Evolutionary conservation across 2,797 vertebrate genomes (phyloP).

Genomic region (Melanitta fusca): DNA sequence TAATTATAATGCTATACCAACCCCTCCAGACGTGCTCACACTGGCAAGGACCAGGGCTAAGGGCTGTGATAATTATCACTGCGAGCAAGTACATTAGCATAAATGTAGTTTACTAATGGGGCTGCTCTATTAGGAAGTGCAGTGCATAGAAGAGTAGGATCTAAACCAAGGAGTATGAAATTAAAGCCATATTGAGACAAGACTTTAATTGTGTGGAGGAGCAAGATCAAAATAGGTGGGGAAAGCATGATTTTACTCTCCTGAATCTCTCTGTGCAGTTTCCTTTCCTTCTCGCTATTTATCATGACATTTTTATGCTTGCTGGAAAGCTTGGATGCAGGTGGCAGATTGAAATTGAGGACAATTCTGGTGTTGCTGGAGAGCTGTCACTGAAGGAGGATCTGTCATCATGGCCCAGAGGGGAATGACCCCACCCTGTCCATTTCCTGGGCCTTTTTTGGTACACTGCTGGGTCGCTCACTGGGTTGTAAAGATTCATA

Average conservation of each 20-base stretch:
- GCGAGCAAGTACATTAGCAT: slow-evolving; percentile 72
- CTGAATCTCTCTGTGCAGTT: not conserved
- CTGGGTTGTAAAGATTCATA: not conserved
- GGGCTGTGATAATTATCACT: slow-evolving; percentile 64
- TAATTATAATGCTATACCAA: slow-evolving; percentile 65
- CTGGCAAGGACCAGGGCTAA: slow-evolving; percentile 54
- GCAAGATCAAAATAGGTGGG: not conserved
- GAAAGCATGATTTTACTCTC: not conserved
- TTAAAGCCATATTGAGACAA: slow-evolving; percentile 39
- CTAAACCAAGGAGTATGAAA: slow-evolving; percentile 55
- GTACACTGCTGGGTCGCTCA: not conserved
- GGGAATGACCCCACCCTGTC: not conserved
- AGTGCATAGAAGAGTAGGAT: not conserved
- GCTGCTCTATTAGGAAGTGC: slow-evolving; percentile 29
- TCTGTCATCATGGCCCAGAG: not conserved
- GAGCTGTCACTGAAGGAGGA: not conserved
- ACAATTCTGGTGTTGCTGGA: not conserved
- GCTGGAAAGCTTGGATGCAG: not conserved
- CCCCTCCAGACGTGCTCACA: slow-evolving; percentile 36
- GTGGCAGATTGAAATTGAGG: not conserved
- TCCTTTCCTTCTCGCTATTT: not conserved
- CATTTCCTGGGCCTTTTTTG: not conserved
- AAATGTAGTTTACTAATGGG: slow-evolving; percentile 66
- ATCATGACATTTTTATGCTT: not conserved
- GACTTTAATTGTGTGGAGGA: not conserved